phyloP scores from a whole-genome alignment of 2,797 vertebrate species.

The Sebastes trivittatus region DNA sequence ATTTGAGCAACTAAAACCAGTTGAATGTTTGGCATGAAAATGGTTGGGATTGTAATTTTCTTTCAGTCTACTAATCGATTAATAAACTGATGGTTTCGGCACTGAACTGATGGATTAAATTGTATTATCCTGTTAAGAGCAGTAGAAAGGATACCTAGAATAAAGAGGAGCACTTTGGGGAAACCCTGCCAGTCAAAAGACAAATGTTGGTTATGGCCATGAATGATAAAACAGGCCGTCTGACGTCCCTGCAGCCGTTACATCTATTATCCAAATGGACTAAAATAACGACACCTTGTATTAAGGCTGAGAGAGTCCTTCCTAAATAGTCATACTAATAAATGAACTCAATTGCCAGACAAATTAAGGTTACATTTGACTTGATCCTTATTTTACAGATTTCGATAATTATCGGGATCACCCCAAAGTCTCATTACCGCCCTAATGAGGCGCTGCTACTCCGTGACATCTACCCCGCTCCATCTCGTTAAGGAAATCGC shows the following conservation, averaged over 20 bases:
- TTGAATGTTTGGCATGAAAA: neutral
- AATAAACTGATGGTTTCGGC: constrained; percentile 2
- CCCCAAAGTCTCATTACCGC: constrained; percentile 95
- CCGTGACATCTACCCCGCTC: constrained; percentile 96
- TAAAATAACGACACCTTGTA: constrained; percentile 52
- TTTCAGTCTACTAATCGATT: neutral
- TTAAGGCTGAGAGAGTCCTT: constrained; percentile 48
- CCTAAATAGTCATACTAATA: constrained; percentile 70
- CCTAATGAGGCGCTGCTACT: constrained; percentile 97
- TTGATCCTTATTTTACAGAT: constrained; percentile 85
- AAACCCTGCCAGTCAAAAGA: constrained; percentile 43
- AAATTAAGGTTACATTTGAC: constrained; percentile 84
- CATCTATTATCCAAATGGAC: constrained; percentile 39
- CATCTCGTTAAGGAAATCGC: constrained; percentile 99
- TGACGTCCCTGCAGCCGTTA: neutral
- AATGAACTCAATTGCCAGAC: constrained; percentile 78
- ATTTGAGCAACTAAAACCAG: neutral
- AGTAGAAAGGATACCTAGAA: constrained; percentile 13
- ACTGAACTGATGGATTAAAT: neutral
- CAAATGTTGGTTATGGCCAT: constrained; percentile 19
- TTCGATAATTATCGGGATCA: constrained; percentile 83
- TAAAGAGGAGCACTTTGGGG: constrained; percentile 46
- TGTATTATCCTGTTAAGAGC: constrained; percentile 11
- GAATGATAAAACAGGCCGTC: constrained; percentile 35
- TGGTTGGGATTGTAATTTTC: neutral